Evolutionary conservation across 2,888 invertebrate genomes (phyloP).

Genomic region (Tachystola acroxantha): DNA sequence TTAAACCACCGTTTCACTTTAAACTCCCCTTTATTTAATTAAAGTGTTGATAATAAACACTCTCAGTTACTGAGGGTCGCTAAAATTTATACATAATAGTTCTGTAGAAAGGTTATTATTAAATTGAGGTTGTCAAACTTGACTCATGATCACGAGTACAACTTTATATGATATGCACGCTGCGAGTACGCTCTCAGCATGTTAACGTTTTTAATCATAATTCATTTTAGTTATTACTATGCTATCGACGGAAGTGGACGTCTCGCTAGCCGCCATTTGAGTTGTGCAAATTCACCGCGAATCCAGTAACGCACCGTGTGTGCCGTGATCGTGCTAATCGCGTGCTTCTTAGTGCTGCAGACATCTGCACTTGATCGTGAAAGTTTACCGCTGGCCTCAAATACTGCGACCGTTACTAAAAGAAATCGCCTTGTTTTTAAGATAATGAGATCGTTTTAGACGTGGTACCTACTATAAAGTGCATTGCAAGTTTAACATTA

Average conservation of each 20-base stretch:
- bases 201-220: slow-evolving; percentile 20
- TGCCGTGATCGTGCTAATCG: slow-evolving; percentile 45
- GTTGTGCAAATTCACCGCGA: slow-evolving; percentile 28
- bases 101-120: too few relatives aligned
- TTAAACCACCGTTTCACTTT: too few relatives aligned
- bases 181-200: slow-evolving; percentile 21
- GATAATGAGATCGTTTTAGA: slow-evolving; percentile 10
- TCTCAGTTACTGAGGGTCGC: too few relatives aligned
- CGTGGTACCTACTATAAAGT: slow-evolving; percentile 2
- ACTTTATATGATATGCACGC: not conserved
- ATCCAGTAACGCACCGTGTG: slow-evolving; percentile 30
- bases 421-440: slow-evolving; percentile 49
- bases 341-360: slow-evolving; percentile 48
- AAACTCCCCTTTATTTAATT: too few relatives aligned
- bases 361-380: slow-evolving; percentile 70
- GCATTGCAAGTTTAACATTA: not conserved
- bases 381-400: slow-evolving; percentile 70
- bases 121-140: too few relatives aligned
- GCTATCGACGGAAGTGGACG: slow-evolving; percentile 60
- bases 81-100: too few relatives aligned
- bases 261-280: slow-evolving; percentile 20
- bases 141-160: not conserved
- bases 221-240: slow-evolving; percentile 50
- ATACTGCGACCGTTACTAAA: slow-evolving; percentile 65
- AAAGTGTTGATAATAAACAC: too few relatives aligned